A percentile compares a stretch with the other conserved stretches of the same genome.
These are phyloP conservation scores for Drosophila anceps DNA, from an alignment of 2,888 invertebrate genomes.

Conservation along the genomic window DNA sequence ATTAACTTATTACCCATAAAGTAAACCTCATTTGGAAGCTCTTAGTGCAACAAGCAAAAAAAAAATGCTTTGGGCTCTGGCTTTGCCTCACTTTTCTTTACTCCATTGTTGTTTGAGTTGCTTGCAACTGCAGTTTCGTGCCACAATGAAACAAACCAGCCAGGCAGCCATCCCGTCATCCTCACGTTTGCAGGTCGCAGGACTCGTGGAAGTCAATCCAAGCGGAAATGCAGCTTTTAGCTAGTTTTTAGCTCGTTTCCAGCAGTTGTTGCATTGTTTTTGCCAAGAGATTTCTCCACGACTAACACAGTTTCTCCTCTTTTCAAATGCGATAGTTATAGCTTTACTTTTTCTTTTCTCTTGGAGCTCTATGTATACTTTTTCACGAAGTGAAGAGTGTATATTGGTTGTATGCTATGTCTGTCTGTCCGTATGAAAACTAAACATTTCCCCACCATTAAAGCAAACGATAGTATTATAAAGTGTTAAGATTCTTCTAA, in stretches of 20 bases:
- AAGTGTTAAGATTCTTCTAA: no score
- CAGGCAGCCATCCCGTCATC: constrained; percentile 26
- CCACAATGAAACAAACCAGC: constrained; percentile 58
- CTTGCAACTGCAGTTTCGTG: constrained; percentile 54
- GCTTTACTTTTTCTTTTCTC: constrained; percentile 26
- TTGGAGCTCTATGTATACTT: constrained; percentile 10
- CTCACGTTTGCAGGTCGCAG: constrained; percentile 37
- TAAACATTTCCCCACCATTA: no score
- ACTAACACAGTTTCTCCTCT: constrained; percentile 72
- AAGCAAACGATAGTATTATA: no score
- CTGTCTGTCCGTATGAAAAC: no score
- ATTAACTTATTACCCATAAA: constrained; percentile 80
- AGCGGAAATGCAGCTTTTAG: constrained; percentile 80
- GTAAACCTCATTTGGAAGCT: constrained; percentile 77
- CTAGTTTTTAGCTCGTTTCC: constrained; percentile 69
- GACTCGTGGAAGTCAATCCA: constrained; percentile 70
- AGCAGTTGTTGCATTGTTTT: constrained; percentile 49
- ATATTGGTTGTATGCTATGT: neutral
- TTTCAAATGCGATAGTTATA: constrained; percentile 53
- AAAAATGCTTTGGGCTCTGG: constrained; percentile 40
- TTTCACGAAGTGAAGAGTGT: neutral
- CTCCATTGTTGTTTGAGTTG: constrained; percentile 61
- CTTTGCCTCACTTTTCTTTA: constrained; percentile 55
- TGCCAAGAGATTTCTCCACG: constrained; percentile 64
- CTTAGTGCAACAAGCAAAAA: constrained; percentile 59